Evolutionary conservation across 53 echinoderm and acorn worm genomes (phyloP), one percentile per base, ranked within the genome.

Genomic region (Astropecten irregularis): DNA sequence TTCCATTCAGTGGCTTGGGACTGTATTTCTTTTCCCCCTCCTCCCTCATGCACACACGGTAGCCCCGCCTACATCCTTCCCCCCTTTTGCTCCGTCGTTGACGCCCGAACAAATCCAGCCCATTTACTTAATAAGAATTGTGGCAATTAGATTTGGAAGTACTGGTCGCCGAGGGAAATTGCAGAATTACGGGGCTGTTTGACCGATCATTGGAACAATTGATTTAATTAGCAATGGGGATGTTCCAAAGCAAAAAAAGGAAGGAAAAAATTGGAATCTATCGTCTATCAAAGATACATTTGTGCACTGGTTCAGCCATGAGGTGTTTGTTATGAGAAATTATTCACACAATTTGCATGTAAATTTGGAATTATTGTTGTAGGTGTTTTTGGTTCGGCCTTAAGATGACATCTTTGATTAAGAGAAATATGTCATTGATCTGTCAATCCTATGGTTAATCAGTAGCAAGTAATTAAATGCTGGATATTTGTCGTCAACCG

Each of bases 161-260:
- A 6, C 61, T 31, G 48, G 79, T 79, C 46, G 59, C 48, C n/a
- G 29, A 11, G 79, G 58, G 46, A 47, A 46, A 13, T 29, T 60
- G 47, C 40, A 29, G 48, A 61, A 62, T 79, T 79, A 79, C 14
- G 79, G 79, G 61, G 47, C 79, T 29, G 77, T 79, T 79, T 61
- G 62, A 14, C 33, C 47, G 62, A 62, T 79, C 46, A 62, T 59
- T 13, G 79, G 39, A 79, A 62, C 79, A 79, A 61, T 79, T 79
- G 18, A 61, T 79, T 60, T 14, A 30, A 48, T 79, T 79, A 79
- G 23, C 26, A 74, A 74, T 14, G 1, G 40, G 39, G 74, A 37
- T 29, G 25, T 13, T 74, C 22, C 36, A 36, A 40, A 14, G 0
- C 31, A 66, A 39, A 66, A 63, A 63, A 0, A 13, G 3, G 7